Evolutionary conservation across 2,888 invertebrate species (phyloP), one percentile per base, ranked within the genome.

Genomic region (Rhorus exstirpatorius): DNA sequence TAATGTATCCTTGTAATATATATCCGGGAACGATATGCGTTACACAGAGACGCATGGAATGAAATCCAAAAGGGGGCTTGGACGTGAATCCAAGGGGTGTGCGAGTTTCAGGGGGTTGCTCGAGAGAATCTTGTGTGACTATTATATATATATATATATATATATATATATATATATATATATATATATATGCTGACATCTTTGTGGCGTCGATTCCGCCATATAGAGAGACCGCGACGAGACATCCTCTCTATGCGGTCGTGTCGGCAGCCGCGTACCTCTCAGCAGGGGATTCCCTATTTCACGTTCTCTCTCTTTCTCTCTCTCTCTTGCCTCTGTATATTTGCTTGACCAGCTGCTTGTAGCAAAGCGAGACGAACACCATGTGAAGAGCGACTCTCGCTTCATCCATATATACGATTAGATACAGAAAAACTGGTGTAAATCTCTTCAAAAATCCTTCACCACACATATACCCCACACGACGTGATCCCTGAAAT

Each of bases 261-360:
- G 79, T 86, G 86, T 87, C 87, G 86, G 77, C 87, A 86, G 82
- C 87, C 85, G 84, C 86, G 86, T 87, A 86, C 80, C 80, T 85
- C 91, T 19, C 90, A 71, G 79, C 86, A 83, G 90, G 85, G 88
- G 84, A 84, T 81, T 65, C 74, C 76, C 78, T 75, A 81, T 38
- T 38, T 10, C 6, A 4, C 8, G 19, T 1, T 19, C 17, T 72
- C 70, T 44, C 44, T 72, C 51, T 60, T 67, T 26, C 49, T 19
- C 3, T 19, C 17, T 72, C 70, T 44, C 44, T 72, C 51, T 60
- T 67, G 44, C 75, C 35, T 19, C 75, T 67, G 53, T 85, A 85
- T 44, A 71, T 71, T 26, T 87, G 89, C 35, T 90, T 90, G 89
- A 90, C 90, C 89, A 90, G 71, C 70, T 70, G 70, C 70, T 55